Evolutionary conservation across 2,797 vertebrate species (phyloP), one percentile per base, ranked within the genome.

Genomic region (Hydrophis major): DNA sequence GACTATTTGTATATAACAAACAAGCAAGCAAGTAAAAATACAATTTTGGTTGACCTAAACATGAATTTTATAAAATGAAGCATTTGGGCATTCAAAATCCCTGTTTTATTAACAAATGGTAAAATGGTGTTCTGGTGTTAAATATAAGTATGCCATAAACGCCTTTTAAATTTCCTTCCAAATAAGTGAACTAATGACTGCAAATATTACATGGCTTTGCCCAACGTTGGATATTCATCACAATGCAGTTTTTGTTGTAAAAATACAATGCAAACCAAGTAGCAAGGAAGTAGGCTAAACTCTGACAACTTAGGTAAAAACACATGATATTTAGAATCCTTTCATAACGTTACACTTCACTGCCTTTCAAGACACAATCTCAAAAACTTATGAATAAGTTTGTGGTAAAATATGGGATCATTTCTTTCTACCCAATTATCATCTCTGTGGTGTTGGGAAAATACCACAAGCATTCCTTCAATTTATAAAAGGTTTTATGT

Each of bases 381-480:
- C n/a, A 53, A 89, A 66, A 20, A 37, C 69, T 61, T 11, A 6
- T n/a, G 7, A 92, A 27, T 8, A n/a, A 59, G 56, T 90, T 87
- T 88, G 42, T 50, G 66, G n/a, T 90, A 83, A 83, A 83, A 83
- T 47, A 47, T 83, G 42, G 10, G 74, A 47, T 83, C 22, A 83
- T 83, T 83, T 6, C 27, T 88, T 90, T 90, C 20, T 93, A 90
- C 18, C 25, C 60, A 50, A 28, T 32, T 20, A 61, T 61, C 78
- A 27, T 93, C 37, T 63, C 56, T 61, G 55, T n/a, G 37, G 3
- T 83, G 59, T 83, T 88, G 89, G 47, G 53, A 90, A 93, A 93
- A 88, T 93, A 63, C 83, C 83, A 63, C 89, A 88, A 55, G 55
- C 87, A 42, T 47, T 27, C 59, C 69, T 69, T n/a, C 74, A 47